Base-by-base conservation (phyloP, 2,113 vertebrate genomes). In the Formicarius rufipectus region DNA sequence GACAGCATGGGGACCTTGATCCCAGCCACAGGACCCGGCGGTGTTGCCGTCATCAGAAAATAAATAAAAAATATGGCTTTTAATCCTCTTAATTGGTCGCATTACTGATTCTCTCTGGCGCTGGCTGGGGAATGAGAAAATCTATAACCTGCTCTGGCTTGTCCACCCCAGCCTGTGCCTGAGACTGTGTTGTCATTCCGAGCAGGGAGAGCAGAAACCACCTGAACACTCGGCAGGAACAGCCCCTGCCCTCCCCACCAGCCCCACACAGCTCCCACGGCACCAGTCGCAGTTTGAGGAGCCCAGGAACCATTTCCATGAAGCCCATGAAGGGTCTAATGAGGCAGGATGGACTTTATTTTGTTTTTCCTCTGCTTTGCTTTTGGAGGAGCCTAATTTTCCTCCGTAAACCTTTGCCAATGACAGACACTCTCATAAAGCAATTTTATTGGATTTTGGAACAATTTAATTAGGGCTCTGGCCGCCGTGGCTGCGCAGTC, bases 391-490 rank as follows among this genome's bases (percentile, higher is more conserved):
- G 87, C n/a, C 78, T 85, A 3, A 76, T 91, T 95, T 91, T 91
- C 91, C 94, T 89, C 75, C 63, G 62, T 82, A 94, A 94, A 91
- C 91, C 94, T 91, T 88, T 94, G 90, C 89, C 90, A 87, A 77
- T 91, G 89, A 94, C 93, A 97, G 94, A 97, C 63, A 72, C 59
- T 84, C 95, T 95, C 87, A 72, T 96, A 96, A 97, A 97, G 45
- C 91, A 94, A 93, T 94, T 97, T 96, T 95, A 96, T 92, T 96
- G 96, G 84, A 83, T 93, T 96, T 97, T 85, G 20, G 6, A 95
- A 94, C 91, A 94, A 94, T 96, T 96, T 96, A 94, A 96, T 96
- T 97, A 95, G 74, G 21, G 81, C 80, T 96, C 73, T 0, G 0
- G 28, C 83, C 42, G 12, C 60, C 86, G 62, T 72, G 79, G 89